Evolutionary conservation across 2,113 vertebrate species (phyloP), one percentile per base, ranked within the genome.

Genomic region (Myiagra hebetior): DNA sequence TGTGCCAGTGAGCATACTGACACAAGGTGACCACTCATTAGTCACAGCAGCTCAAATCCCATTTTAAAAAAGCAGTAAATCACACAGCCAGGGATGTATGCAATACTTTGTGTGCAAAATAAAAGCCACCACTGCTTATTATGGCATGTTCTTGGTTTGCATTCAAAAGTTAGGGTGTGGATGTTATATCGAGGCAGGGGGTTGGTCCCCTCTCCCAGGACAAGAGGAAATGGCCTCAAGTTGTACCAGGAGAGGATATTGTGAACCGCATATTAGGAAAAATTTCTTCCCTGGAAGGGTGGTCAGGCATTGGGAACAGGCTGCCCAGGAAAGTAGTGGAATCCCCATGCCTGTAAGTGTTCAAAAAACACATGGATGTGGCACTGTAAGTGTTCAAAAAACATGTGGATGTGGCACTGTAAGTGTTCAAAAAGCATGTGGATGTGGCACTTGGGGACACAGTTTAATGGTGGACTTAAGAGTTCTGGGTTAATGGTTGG

Each of bases 131-230:
- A 65, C 19, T 84, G 31, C 31, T 62, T 73, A 59, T 6, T 21
- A 31, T 26, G 21, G 6, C 20, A 14, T 8, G 7, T 52, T 84
- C 59, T 60, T 55, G 18, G 16, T 35, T 46, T 63, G 33, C 27
- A 52, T 47, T 60, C 44, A 60, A 39, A 68, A 63, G 14, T 23
- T 64, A 18, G 21, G n/a, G 12, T 64, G 49, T 64, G 41, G 26
- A 81, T 41, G 47, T 42, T 55, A 17, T 35, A 42, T 13, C 0
- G 0, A 49, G 17, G 18, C 27, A 47, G 6, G 19, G 19, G 15
- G 7, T 55, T 69, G 35, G 15, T 35, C 30, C 19, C 24, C 17
- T 69, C 26, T 69, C 21, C 62, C 26, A 35, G 20, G 4, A 46
- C 33, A 41, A 75, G 55, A 62, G 55, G 21, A 76, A 76, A 62